These are phyloP conservation scores for Nymphicus hollandicus DNA, from an alignment of 2,113 vertebrate genomes.

Conservation along the genomic window DNA sequence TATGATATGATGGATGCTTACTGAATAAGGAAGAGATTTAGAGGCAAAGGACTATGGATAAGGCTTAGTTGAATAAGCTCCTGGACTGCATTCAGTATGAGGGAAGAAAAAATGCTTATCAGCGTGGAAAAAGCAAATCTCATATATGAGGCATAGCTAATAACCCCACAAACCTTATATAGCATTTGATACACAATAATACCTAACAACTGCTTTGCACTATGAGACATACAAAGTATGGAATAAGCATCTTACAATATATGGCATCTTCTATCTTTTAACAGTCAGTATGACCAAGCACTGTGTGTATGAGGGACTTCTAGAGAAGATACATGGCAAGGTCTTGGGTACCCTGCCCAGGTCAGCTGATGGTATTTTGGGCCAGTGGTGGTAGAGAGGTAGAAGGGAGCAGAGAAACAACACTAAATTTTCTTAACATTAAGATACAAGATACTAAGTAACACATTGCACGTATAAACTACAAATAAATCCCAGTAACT, in stretches of 20 bases:
- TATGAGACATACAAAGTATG: neutral
- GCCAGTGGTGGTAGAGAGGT: neutral
- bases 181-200: neutral
- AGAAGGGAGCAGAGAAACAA: neutral
- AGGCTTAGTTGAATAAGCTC: neutral
- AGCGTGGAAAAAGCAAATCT: neutral
- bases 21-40: neutral
- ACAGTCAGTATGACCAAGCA: neutral
- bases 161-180: neutral
- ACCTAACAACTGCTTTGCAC: neutral
- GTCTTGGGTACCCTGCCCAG: neutral
- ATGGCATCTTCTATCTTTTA: fast-evolving
- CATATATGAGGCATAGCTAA: neutral
- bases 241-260: neutral
- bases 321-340: neutral
- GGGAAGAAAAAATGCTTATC: neutral
- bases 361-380: neutral
- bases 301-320: neutral
- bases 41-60: neutral
- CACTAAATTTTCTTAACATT: neutral
- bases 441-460: neutral
- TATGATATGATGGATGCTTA: neutral
- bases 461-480: neutral
- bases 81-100: neutral
- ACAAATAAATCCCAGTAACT: neutral